Conservation (phyloP, 2,888 invertebrate genomes). For the Nysson spinosus region DNA sequence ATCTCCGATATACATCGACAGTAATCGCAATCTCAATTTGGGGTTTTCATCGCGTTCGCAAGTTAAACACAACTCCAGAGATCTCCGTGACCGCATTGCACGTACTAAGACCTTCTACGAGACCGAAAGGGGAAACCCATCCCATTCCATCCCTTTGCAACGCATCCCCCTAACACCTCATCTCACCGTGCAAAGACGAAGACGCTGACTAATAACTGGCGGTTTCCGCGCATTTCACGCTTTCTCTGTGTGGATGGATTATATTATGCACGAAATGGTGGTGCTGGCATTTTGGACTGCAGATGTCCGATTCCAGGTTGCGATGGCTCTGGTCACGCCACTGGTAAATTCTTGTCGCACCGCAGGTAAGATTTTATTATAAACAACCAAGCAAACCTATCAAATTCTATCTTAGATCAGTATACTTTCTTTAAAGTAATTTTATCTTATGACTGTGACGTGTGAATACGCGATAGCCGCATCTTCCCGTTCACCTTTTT, state of each 20-base stretch:
- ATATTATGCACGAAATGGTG: conserved; percentile 58
- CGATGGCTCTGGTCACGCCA: conserved; percentile 98
- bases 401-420: not conserved
- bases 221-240: conserved; percentile 77
- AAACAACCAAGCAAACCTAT: not conserved
- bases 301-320: conserved; percentile 97
- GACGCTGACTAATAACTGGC: conserved; percentile 76
- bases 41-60: conserved; percentile 61
- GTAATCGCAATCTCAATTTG: conserved; percentile 60
- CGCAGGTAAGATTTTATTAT: conserved; percentile 85
- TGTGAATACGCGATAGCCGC: no score
- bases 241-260: conserved; percentile 69
- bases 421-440: no score
- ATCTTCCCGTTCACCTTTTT: no score
- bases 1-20: conserved; percentile 45
- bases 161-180: conserved; percentile 60
- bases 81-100: conserved; percentile 60
- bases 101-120: conserved; percentile 47
- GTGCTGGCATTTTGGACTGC: conserved; percentile 68
- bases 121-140: conserved; percentile 45
- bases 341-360: conserved; percentile 98
- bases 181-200: conserved; percentile 62
- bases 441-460: no score
- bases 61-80: conserved; percentile 52
- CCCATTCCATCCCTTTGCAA: conserved; percentile 37